Conservation (phyloP, 2,797 vertebrate species). For the Cryptoblepharus egeriae region DNA sequence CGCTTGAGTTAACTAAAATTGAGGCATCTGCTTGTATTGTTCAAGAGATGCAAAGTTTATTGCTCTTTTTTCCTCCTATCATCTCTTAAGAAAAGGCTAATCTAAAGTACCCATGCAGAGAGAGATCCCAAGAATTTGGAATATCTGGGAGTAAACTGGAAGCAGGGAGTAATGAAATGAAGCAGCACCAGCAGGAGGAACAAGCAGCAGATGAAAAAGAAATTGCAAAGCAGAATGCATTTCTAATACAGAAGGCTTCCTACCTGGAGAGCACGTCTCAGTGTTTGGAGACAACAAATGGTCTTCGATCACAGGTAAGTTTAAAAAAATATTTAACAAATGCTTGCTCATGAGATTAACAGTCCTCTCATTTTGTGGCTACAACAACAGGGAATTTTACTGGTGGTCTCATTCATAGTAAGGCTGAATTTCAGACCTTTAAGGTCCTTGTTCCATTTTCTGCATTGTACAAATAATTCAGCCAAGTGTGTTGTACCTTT, state of each 20-base stretch:
- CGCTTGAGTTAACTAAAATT: conserved; percentile 65
- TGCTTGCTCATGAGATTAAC: conserved; percentile 40
- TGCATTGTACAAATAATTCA: conserved; percentile 50
- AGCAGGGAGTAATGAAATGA: conserved; percentile 60
- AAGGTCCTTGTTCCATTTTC: conserved; percentile 47
- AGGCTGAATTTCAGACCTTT: conserved; percentile 58
- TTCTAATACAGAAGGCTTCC: conserved; percentile 69
- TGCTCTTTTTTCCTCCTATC: conserved; percentile 53
- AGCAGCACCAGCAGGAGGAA: conserved; percentile 69
- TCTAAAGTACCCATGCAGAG: conserved; percentile 48
- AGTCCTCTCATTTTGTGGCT: conserved; percentile 35
- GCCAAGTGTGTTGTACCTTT: conserved; percentile 6
- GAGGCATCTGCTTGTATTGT: conserved; percentile 51
- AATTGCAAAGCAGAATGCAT: conserved; percentile 70
- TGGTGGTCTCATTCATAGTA: conserved; percentile 42
- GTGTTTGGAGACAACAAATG: conserved; percentile 67
- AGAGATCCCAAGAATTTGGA: conserved; percentile 53
- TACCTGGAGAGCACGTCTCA: conserved; percentile 67
- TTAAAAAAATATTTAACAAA: conserved; percentile 56
- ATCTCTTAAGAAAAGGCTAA: conserved; percentile 60
- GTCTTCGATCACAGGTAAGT: conserved; percentile 80
- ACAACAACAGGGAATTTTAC: conserved; percentile 46
- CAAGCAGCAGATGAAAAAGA: conserved; percentile 57
- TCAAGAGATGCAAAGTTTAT: conserved; percentile 60
- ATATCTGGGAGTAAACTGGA: conserved; percentile 66